These are phyloP conservation scores for Perdita meconis DNA, from an alignment of 2,888 invertebrate species.

Conservation along the genomic window DNA sequence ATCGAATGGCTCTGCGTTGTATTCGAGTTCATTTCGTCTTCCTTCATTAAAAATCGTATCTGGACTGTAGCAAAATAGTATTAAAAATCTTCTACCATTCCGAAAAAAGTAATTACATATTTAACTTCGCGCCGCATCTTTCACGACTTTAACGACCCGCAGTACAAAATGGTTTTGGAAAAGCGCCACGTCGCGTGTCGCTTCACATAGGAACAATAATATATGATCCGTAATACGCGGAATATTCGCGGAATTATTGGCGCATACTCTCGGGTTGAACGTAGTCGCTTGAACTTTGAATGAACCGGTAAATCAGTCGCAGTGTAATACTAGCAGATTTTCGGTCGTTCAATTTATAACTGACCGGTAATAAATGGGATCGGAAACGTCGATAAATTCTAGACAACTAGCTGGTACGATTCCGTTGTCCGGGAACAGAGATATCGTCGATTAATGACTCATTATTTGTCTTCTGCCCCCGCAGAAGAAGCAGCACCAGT, in stretches of 20 bases:
- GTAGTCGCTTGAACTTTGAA: not conserved
- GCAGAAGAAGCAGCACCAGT: constrained; percentile 90
- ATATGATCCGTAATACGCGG: not conserved
- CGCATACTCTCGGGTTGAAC: not conserved
- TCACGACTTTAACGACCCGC: not conserved
- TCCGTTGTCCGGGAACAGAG: not conserved
- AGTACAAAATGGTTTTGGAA: not conserved
- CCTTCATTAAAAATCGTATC: too few species aligned
- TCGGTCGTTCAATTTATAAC: too few species aligned
- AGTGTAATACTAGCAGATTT: too few species aligned
- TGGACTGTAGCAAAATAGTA: too few species aligned
- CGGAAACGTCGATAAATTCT: not conserved
- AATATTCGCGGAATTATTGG: not conserved
- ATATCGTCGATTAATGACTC: constrained; percentile 40
- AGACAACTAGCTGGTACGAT: constrained; percentile 2
- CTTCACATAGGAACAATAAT: not conserved
- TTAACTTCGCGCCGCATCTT: not conserved
- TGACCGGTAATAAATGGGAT: too few species aligned
- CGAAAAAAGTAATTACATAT: too few species aligned
- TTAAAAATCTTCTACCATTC: too few species aligned
- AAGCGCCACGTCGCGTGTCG: not conserved
- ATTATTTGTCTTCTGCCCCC: constrained; percentile 73
- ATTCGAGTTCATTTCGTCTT: too few species aligned
- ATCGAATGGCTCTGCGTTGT: too few species aligned
- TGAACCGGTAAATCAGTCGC: not conserved